Base-by-base conservation (phyloP, 2,888 invertebrate species). In the Argyresthia goedartella region DNA sequence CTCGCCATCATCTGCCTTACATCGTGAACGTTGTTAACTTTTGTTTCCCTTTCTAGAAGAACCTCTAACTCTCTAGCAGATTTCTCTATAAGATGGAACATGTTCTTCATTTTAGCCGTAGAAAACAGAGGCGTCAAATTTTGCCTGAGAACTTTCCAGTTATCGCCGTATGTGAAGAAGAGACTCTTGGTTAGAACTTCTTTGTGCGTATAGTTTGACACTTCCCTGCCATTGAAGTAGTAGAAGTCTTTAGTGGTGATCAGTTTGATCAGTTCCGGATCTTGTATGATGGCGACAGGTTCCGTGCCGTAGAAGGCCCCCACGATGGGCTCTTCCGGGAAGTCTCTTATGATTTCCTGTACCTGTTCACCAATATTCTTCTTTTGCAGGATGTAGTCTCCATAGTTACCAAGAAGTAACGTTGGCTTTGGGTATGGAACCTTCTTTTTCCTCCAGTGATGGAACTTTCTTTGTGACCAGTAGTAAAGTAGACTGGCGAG, bases 361-460 rank as follows among this genome's bases (percentile, higher is more conserved):
- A 62, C 52, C 10, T 56, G 56, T 14, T 59, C 54, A 4, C 55
- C 62, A 11, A 64, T 52, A 7, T 60, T 64, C 11, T 57, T 61
- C 42, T 52, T 58, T 10, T 59, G 48, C 6, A 62, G 45, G 1
- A 63, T 61, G 4, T 66, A 58, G 25, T 65, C 60, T 41, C 56
- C 64, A 43, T 68, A 69, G 53, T 76, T 75, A 1, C 76, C 76
- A 46, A 76, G 65, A 4, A 76, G 53, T 0, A 69, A 59, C 0
- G 56, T 44, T 0, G 76, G 76, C 36, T 61, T 56, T 1, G 65
- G 61, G 51, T 60, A 63, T 0, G 58, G 56, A 4, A 76, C 65
- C 16, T 65, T 64, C 53, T 65, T 62, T 11, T 58, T 60, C 51
- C 66, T 63, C 75, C 76, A 76, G 51, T 75, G 72, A 52, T 64